phyloP scores from a whole-genome alignment of 2,888 invertebrate genomes.

The Lasioglossum oenotherae region DNA sequence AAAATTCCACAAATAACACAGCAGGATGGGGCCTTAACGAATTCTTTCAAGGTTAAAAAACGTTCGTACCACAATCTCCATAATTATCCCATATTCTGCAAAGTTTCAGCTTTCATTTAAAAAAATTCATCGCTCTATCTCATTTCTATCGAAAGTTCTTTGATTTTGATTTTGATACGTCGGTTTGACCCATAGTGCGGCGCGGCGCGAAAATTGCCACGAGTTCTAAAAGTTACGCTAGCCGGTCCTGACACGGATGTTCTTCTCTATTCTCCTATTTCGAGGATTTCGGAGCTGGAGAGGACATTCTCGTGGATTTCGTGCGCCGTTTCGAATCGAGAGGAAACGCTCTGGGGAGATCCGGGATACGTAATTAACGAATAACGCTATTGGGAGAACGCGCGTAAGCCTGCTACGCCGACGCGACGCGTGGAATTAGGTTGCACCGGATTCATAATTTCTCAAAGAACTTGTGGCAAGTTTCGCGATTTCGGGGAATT shows the following conservation, averaged over 20 bases:
- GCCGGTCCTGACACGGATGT: neutral
- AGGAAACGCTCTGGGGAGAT: neutral
- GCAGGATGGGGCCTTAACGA: neutral
- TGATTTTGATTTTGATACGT: too few species aligned
- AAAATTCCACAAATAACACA: neutral
- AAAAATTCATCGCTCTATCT: too few species aligned
- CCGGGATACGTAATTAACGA: conserved; percentile 36
- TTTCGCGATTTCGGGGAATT: neutral
- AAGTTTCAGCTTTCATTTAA: too few species aligned
- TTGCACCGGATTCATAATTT: conserved; percentile 27
- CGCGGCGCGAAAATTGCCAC: neutral
- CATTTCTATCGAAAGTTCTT: too few species aligned
- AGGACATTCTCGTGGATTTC: conserved; percentile 1
- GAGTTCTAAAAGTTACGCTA: neutral
- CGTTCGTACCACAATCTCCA: too few species aligned
- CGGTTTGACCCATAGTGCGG: too few species aligned
- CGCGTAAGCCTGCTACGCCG: neutral
- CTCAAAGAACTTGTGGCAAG: conserved; percentile 11
- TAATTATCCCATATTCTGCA: too few species aligned
- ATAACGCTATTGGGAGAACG: conserved; percentile 21
- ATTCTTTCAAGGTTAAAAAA: too few species aligned
- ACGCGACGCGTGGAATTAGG: conserved; percentile 21
- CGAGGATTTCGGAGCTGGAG: neutral
- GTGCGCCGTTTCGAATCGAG: neutral
- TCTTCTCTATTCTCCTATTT: neutral